Conservation (phyloP, 2,888 invertebrate genomes). For the Drosophila mercatorum region DNA sequence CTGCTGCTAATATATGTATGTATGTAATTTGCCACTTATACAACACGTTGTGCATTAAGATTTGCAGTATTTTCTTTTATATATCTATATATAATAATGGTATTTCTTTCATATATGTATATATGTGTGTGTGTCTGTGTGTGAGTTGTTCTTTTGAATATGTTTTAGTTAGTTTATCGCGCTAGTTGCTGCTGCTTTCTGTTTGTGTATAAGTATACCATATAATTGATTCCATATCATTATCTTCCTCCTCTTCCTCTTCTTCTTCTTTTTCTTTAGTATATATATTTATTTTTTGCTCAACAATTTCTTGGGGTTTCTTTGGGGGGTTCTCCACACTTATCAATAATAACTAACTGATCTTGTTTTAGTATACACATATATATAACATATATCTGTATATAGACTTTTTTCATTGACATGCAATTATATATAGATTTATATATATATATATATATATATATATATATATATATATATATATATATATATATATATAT, state of each 20-base stretch:
- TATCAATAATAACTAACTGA: conserved; percentile 52
- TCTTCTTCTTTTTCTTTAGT: neutral
- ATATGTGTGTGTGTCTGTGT: conserved; percentile 2
- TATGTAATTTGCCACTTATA: conserved; percentile 44
- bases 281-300: conserved; percentile 10
- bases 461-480: neutral
- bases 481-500: conserved; percentile 1
- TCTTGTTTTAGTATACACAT: conserved; percentile 17
- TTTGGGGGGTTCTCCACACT: conserved; percentile 24
- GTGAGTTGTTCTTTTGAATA: conserved; percentile 6
- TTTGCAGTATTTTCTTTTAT: conserved; percentile 30
- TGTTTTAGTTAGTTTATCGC: conserved; percentile 31
- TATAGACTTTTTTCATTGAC: conserved; percentile 61
- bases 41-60: conserved; percentile 46
- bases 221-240: conserved; percentile 39
- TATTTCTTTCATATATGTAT: conserved; percentile 7
- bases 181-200: conserved; percentile 23
- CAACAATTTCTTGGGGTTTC: conserved; percentile 32
- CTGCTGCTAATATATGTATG: conserved; percentile 42
- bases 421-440: conserved; percentile 39
- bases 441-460: conserved; percentile 43
- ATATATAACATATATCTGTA: conserved; percentile 23
- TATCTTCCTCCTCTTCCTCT: neutral
- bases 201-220: conserved; percentile 23
- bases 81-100: conserved; percentile 8